These are phyloP conservation scores for Bombylius discolor DNA, from an alignment of 2,888 invertebrate genomes.

Conservation along the genomic window DNA sequence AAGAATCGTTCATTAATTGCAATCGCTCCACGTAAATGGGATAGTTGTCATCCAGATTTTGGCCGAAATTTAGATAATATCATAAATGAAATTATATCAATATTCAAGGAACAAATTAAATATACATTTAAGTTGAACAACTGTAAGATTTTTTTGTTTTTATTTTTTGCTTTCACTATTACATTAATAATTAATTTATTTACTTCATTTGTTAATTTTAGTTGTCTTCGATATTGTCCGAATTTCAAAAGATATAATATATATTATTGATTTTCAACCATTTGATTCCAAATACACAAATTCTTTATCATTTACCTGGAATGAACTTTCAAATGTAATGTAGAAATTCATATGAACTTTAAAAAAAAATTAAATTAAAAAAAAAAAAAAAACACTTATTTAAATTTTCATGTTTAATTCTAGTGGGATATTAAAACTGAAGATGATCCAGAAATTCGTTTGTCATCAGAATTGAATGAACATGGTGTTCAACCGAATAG, in stretches of 20 bases:
- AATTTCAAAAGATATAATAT: conserved; percentile 13
- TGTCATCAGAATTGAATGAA: conserved; percentile 8
- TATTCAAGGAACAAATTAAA: conserved; percentile 17
- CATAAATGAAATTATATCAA: conserved; percentile 14
- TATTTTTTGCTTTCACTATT: too few species aligned
- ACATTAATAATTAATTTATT: too few species aligned
- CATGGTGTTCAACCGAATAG: conserved; percentile 16
- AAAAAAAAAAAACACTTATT: too few species aligned
- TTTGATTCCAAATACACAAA: conserved; percentile 12
- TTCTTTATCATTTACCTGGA: conserved; percentile 16
- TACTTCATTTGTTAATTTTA: background rate
- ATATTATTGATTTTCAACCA: conserved; percentile 17
- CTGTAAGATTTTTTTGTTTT: conserved; percentile 10
- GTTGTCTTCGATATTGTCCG: conserved; percentile 18
- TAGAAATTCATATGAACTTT: too few species aligned
- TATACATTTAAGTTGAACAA: conserved; percentile 12
- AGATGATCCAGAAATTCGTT: conserved; percentile 16
- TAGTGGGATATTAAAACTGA: too few species aligned
- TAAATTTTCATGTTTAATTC: too few species aligned
- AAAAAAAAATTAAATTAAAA: too few species aligned
- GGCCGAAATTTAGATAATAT: conserved; percentile 13
- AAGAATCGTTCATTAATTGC: conserved; percentile 11
- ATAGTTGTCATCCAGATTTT: conserved; percentile 15
- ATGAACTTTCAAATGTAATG: too few species aligned
- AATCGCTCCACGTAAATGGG: conserved; percentile 19